Evolutionary conservation across 2,797 vertebrate species (phyloP), one percentile per base, ranked within the genome.

Genomic region (Phalloptychus januarius): DNA sequence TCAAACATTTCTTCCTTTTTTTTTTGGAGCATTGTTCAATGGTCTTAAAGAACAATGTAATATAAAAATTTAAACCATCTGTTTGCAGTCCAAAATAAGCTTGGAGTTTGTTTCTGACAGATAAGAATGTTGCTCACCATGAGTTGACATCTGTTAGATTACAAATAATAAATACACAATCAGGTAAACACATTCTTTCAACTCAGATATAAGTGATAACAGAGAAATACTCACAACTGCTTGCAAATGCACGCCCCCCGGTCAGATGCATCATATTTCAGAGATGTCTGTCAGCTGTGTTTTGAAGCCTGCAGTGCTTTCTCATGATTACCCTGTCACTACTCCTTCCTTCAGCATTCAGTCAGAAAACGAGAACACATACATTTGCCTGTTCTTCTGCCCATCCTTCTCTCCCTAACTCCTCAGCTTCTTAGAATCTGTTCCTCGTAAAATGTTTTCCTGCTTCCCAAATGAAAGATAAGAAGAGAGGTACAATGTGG

Each of bases 301-400:
- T 88, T 89, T 84, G 81, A 88, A 85, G 89, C 78, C 75, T 63
- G 81, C 76, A 50, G 83, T 87, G 84, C 75, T 89, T 84, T 87
- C 84, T 83, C 81, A 75, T 93, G 90, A 94, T 94, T 93, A 92
- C 84, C 52, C 90, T 90, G 87, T 93, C 90, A 93, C 83, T 80
- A 85, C 78, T 84, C 48, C 79, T 92, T 89, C 91, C 84, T 81
- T 91, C 85, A 79, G 78, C 84, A 77, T 93, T 91, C 89, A 89
- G 85, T 92, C 84, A 83, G 80, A 84, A 88, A 85, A 87, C 74
- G 79, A 88, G 89, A 89, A 63, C 79, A 83, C 71, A 73, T 83
- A 82, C 80, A 84, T 89, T 87, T 86, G 77, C 83, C 79, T 81
- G 52, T 89, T 90, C 79, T 81, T 91, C 86, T 84, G 74, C 69